phyloP scores from a whole-genome alignment of 2,888 invertebrate species.

The Tiliacea citrago region DNA sequence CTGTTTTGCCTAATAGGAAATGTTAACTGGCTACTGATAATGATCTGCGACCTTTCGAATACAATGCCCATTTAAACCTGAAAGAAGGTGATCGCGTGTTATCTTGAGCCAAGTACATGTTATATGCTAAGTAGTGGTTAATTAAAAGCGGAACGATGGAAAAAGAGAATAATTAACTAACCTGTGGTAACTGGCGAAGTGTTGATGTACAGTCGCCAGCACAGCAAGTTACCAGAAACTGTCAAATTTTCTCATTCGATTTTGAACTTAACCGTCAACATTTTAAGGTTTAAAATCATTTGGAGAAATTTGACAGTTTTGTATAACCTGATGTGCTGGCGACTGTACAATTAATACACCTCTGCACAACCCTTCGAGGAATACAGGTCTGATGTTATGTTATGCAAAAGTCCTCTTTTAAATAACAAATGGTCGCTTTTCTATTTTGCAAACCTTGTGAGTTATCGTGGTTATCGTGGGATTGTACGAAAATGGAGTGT shows the following conservation, averaged over 20 bases:
- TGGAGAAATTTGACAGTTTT: too few relatives aligned
- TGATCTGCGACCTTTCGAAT: constrained; percentile 60
- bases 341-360: too few relatives aligned
- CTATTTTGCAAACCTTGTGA: not conserved
- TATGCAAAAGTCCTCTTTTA: not conserved
- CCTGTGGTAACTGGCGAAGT: too few relatives aligned
- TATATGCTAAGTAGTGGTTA: constrained; percentile 8
- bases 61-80: constrained; percentile 64
- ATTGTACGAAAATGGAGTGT: not conserved
- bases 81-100: constrained; percentile 57
- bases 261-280: too few relatives aligned
- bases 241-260: too few relatives aligned
- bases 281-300: too few relatives aligned
- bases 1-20: constrained; percentile 62
- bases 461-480: not conserved
- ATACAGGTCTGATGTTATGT: too few relatives aligned
- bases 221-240: too few relatives aligned
- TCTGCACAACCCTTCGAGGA: too few relatives aligned
- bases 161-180: constrained; percentile 10
- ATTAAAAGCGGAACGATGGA: constrained; percentile 17
- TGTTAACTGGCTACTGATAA: constrained; percentile 61
- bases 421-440: not conserved
- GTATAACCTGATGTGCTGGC: too few relatives aligned
- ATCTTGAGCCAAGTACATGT: constrained; percentile 19
- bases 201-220: too few relatives aligned